phyloP scores from a whole-genome alignment of 2,113 vertebrate genomes.

The Gobius niger region DNA sequence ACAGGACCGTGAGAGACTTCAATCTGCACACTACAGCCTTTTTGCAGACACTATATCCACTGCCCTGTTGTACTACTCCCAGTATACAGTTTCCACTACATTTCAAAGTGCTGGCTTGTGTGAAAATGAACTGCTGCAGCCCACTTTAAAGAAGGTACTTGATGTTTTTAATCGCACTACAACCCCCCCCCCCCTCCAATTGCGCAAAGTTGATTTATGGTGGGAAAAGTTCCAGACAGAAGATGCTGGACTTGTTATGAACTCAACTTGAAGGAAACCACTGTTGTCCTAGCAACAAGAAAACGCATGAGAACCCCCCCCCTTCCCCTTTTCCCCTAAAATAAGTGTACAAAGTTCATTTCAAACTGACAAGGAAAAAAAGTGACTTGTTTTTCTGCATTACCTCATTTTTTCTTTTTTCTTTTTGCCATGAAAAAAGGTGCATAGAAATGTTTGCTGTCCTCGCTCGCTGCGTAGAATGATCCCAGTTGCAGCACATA shows the following conservation, averaged over 20 bases:
- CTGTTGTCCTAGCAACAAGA: conserved; percentile 28
- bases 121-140: conserved; percentile 15
- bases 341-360: conserved; percentile 19
- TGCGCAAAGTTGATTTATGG: conserved; percentile 1
- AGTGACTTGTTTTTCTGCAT: conserved; percentile 54
- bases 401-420: conserved; percentile 71
- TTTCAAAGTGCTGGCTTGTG: conserved; percentile 24
- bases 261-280: conserved; percentile 33
- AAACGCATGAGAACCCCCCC: not conserved
- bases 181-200: conserved; percentile 10
- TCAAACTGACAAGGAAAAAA: conserved; percentile 54
- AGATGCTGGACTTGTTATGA: conserved; percentile 25
- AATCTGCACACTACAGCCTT: conserved; percentile 37
- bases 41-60: conserved; percentile 35
- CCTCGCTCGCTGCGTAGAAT: not conserved
- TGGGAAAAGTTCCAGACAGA: not conserved
- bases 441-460: not conserved
- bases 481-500: not conserved
- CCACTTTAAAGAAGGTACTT: conserved; percentile 48
- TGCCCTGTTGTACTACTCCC: conserved; percentile 28
- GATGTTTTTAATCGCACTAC: conserved; percentile 45
- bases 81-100: conserved; percentile 19
- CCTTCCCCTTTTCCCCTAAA: not conserved
- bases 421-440: conserved; percentile 27
- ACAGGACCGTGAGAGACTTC: conserved; percentile 35